Evolutionary conservation across 2,113 vertebrate species (phyloP).

Genomic region (Carettochelys insculpta): DNA sequence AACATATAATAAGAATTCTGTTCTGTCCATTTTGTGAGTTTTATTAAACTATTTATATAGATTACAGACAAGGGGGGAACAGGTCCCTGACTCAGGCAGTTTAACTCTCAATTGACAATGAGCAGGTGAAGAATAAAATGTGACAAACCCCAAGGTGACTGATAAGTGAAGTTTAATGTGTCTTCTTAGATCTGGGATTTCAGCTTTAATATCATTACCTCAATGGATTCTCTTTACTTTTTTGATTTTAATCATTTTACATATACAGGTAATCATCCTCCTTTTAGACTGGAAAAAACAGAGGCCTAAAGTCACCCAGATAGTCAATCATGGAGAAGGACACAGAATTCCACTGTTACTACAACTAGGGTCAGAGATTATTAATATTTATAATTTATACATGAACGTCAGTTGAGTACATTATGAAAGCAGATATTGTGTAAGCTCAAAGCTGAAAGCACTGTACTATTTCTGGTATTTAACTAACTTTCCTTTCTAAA

Average conservation of each 20-base stretch:
- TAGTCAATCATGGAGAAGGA: background rate
- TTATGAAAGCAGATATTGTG: background rate
- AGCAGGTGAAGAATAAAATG: background rate
- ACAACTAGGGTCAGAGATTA: accelerated
- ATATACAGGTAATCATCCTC: background rate
- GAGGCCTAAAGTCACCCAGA: slow-evolving; percentile 3
- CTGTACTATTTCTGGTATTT: background rate
- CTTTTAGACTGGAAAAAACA: background rate
- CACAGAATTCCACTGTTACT: accelerated
- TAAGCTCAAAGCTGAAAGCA: background rate
- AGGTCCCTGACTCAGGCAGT: background rate
- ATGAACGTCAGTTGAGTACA: background rate
- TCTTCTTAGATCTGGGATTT: background rate
- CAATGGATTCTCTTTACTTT: background rate
- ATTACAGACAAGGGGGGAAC: background rate
- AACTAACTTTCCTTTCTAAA: background rate
- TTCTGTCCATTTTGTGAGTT: background rate
- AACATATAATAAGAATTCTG: background rate
- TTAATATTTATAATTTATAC: background rate
- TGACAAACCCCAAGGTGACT: background rate
- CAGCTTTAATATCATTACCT: background rate
- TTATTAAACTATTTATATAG: background rate
- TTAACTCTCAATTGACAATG: background rate
- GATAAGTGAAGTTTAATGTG: background rate
- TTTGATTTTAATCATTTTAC: background rate